Percentiles rank a stretch among this genome's conserved stretches.
phyloP scores from a whole-genome alignment of 1,140 invertebrate genomes.

The Trialeurodes vaporariorum region DNA sequence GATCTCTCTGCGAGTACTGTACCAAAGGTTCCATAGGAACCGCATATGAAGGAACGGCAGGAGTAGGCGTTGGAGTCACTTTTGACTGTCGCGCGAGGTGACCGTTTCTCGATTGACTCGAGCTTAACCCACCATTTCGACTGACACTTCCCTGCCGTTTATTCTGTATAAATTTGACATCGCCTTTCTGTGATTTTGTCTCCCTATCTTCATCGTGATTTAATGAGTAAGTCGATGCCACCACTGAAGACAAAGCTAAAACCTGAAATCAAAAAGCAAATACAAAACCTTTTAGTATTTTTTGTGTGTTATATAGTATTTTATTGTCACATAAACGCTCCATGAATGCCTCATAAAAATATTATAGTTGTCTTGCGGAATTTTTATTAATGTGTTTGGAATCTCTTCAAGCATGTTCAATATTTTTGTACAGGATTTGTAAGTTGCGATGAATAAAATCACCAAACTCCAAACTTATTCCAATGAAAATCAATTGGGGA shows the following conservation, averaged over 20 bases:
- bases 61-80: not conserved
- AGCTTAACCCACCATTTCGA: not conserved
- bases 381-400: too few species aligned
- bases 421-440: too few species aligned
- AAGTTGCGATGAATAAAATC: too few species aligned
- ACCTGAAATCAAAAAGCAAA: too few species aligned
- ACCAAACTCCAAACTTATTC: too few species aligned
- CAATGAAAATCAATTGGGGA: too few species aligned
- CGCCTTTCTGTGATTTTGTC: constrained; percentile 7
- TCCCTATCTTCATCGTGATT: not conserved
- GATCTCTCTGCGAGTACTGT: constrained; percentile 64
- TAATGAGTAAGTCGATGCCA: not conserved
- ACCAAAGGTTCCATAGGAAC: constrained; percentile 68
- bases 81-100: not conserved
- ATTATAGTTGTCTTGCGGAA: too few species aligned
- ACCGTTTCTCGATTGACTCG: constrained; percentile 4
- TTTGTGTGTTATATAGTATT: too few species aligned
- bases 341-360: too few species aligned
- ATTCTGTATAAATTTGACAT: not conserved
- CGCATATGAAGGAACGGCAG: constrained; percentile 47
- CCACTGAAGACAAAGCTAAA: constrained; percentile 11
- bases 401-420: too few species aligned
- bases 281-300: too few species aligned
- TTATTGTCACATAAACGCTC: too few species aligned
- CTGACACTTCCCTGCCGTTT: not conserved